Percentiles rank a stretch among this genome's conserved stretches.
phyloP scores from a whole-genome alignment of 2,888 invertebrate genomes.

The Malachius bipustulatus region DNA sequence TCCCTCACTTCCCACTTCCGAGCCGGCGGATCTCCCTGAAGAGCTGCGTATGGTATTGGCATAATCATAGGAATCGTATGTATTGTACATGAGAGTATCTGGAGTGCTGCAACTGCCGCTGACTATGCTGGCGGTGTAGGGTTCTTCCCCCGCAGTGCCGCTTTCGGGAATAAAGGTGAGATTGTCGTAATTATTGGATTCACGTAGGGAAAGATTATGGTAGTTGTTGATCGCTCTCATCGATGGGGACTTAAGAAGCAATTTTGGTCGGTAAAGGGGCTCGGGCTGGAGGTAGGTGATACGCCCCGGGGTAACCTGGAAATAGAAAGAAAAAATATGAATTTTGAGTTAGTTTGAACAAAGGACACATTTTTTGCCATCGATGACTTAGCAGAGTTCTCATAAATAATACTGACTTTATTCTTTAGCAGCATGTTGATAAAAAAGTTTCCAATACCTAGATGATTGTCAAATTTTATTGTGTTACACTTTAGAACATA shows the following conservation, averaged over 20 bases:
- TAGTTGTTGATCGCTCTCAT: constrained; percentile 32
- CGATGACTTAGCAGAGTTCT: no score
- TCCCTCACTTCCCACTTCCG: constrained; percentile 26
- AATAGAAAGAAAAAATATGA: no score
- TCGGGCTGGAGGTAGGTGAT: constrained; percentile 12
- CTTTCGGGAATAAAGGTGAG: constrained; percentile 26
- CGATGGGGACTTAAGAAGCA: constrained; percentile 30
- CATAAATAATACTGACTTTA: no score
- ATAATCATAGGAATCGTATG: constrained; percentile 27
- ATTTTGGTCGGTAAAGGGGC: constrained; percentile 23
- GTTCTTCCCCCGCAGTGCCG: constrained; percentile 18
- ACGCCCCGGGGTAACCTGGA: constrained; percentile 16
- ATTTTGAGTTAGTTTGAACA: no score
- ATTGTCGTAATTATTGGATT: constrained; percentile 24
- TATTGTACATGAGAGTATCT: constrained; percentile 17
- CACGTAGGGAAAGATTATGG: constrained; percentile 29
- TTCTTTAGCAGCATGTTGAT: no score
- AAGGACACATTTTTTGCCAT: no score
- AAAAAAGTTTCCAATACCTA: no score
- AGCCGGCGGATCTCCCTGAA: constrained; percentile 22
- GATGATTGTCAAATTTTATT: no score
- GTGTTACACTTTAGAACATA: no score
- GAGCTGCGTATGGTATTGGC: constrained; percentile 26
- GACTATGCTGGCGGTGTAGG: constrained; percentile 14
- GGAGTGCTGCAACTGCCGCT: constrained; percentile 15